Base-by-base conservation (phyloP, 2,888 invertebrate species). In the Hyalella azteca region DNA sequence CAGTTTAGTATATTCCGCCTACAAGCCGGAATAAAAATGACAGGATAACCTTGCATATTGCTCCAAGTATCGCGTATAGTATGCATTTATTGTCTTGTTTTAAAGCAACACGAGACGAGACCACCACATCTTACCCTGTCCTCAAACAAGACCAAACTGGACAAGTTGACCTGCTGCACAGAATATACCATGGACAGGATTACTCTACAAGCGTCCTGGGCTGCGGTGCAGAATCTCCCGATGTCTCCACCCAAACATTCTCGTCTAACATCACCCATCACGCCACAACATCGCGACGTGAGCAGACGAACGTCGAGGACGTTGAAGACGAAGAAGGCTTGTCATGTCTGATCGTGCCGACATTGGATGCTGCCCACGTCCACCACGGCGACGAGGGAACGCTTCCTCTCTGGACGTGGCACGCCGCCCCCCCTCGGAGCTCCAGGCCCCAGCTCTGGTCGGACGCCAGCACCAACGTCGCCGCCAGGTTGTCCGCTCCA, bases 311-410 rank as follows among this genome's bases (percentile, higher is more conserved):
- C 29, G 36, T 66, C 36, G 36, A 66, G 36, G 66, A 66, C 19
- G 32, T 66, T 32, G 66, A 66, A 36, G 19, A 36, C 26, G 36
- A 32, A 19, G 66, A 66, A 13, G 54, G 54, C 5, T 19, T 66
- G 19, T 66, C 66, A 36, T 66, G 66, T 19, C 66, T 66, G 19
- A 66, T 66, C 19, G 66, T 66, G 36, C 66, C 66, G 5, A 66
- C 66, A n/a, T 66, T 36, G 19, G 22, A 32, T 4, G 36, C 29
- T 32, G 36, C 66, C 13, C 66, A 66, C n/a, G 36, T 66, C 3
- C 19, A n/a, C 32, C 66, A 66, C 66, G 13, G 36, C n/a, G 19
- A 22, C 36, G 66, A 66, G 29, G 19, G n/a, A n/a, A 15, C 5
- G 15, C 36, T 66, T 4, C 66, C 66, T 15, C 36, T 66, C 29